Conservation (phyloP, 2,113 vertebrate species). For the Oceanodroma tethys region DNA sequence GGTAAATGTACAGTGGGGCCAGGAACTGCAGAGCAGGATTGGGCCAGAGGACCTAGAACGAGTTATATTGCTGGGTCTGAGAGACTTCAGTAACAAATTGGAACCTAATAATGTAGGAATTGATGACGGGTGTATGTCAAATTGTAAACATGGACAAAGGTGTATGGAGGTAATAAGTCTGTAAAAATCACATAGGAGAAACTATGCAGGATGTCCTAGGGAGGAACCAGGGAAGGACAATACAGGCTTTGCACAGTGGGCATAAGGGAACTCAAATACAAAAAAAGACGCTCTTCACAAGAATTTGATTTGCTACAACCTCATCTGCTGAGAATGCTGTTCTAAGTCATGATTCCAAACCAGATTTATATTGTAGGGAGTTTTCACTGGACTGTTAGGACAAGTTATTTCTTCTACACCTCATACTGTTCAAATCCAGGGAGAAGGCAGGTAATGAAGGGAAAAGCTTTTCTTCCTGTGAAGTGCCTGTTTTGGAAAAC, state of each 20-base stretch:
- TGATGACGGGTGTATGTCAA: background rate
- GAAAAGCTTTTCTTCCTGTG: background rate
- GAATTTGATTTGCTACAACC: background rate
- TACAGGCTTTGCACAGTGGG: background rate
- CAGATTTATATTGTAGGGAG: background rate
- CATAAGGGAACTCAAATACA: background rate
- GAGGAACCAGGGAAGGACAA: background rate
- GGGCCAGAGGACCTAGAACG: fast-evolving
- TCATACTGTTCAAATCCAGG: background rate
- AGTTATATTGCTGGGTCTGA: background rate
- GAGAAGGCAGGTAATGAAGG: background rate
- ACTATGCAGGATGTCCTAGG: background rate
- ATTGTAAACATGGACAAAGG: background rate
- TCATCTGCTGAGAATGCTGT: background rate
- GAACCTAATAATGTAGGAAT: background rate
- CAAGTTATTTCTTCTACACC: background rate
- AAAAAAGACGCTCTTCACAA: background rate
- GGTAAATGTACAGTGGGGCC: fast-evolving
- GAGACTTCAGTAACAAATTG: background rate
- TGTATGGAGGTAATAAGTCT: background rate
- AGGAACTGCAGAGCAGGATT: background rate
- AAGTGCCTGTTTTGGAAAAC: background rate
- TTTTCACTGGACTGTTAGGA: background rate
- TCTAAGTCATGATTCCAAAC: background rate
- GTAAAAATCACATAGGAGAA: background rate